Conservation (phyloP, 2,888 invertebrate species). For the Epinotia ramella region DNA sequence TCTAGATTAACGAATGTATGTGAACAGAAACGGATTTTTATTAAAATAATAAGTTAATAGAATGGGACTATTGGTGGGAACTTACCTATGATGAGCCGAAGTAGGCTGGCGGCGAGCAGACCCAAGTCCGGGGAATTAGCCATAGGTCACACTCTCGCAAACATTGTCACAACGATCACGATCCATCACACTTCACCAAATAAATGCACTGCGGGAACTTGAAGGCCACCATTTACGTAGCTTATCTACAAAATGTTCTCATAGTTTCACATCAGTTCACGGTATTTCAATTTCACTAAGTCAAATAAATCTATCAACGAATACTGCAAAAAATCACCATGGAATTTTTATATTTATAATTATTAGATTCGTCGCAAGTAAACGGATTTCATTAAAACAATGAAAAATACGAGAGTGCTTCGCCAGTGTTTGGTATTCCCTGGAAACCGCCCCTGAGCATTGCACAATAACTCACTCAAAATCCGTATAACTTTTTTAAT, state of each 20-base stretch:
- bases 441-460: slow-evolving; percentile 65
- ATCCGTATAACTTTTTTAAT: slow-evolving; percentile 83
- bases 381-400: slow-evolving; percentile 37
- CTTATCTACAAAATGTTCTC: slow-evolving; percentile 24
- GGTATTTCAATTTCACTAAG: neutral
- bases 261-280: neutral
- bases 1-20: neutral
- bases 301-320: neutral
- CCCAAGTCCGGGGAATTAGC: slow-evolving; percentile 86
- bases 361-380: slow-evolving; percentile 37
- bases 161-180: slow-evolving; percentile 65
- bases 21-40: too few relatives aligned
- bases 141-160: slow-evolving; percentile 79
- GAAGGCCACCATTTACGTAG: slow-evolving; percentile 41
- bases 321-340: slow-evolving; percentile 4
- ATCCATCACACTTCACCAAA: slow-evolving; percentile 70
- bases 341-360: slow-evolving; percentile 33
- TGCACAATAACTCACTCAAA: slow-evolving; percentile 82
- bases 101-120: slow-evolving; percentile 85
- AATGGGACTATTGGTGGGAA: slow-evolving; percentile 50
- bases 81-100: slow-evolving; percentile 88
- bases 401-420: slow-evolving; percentile 38
- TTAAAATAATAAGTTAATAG: neutral
- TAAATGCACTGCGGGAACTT: slow-evolving; percentile 49
- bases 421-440: slow-evolving; percentile 56